These are phyloP conservation scores for Uloborus diversus DNA, from an alignment of 1,140 invertebrate species.

Conservation along the genomic window DNA sequence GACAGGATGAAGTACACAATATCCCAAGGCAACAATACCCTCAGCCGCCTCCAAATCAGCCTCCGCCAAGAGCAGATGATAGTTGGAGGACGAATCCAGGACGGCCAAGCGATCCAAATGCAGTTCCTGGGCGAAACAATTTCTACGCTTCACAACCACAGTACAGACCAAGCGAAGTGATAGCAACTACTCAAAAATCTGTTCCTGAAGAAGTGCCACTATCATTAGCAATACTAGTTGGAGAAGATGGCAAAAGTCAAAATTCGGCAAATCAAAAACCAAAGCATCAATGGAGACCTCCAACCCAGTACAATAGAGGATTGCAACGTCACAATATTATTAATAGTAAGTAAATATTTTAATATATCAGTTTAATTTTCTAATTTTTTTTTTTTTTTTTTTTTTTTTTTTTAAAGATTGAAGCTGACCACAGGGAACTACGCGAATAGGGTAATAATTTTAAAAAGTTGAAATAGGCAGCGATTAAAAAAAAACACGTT, in stretches of 20 bases:
- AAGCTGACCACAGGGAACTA: too few species aligned
- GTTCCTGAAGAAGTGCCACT: conserved; percentile 54
- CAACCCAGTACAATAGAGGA: conserved; percentile 29
- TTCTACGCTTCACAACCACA: conserved; percentile 36
- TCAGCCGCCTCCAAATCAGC: background rate
- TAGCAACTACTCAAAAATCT: conserved; percentile 38
- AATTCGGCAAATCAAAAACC: conserved; percentile 37
- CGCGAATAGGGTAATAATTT: too few species aligned
- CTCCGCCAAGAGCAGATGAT: background rate
- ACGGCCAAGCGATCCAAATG: background rate
- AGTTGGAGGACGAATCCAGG: background rate
- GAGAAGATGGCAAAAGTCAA: conserved; percentile 55
- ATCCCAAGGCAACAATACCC: conserved; percentile 24
- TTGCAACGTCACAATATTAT: conserved; percentile 42
- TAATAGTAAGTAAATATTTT: conserved; percentile 25
- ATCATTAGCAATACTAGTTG: conserved; percentile 54
- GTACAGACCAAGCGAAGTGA: conserved; percentile 35
- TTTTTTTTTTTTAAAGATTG: too few species aligned
- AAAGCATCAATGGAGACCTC: conserved; percentile 39
- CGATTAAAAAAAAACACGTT: too few species aligned
- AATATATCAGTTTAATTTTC: background rate
- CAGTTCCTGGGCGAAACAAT: conserved; percentile 10
- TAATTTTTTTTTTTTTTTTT: too few species aligned
- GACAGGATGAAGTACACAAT: background rate
- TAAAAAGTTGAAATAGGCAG: too few species aligned